These are phyloP conservation scores for Cirrhinus mrigala DNA, from an alignment of 2,797 vertebrate species.

Conservation along the genomic window DNA sequence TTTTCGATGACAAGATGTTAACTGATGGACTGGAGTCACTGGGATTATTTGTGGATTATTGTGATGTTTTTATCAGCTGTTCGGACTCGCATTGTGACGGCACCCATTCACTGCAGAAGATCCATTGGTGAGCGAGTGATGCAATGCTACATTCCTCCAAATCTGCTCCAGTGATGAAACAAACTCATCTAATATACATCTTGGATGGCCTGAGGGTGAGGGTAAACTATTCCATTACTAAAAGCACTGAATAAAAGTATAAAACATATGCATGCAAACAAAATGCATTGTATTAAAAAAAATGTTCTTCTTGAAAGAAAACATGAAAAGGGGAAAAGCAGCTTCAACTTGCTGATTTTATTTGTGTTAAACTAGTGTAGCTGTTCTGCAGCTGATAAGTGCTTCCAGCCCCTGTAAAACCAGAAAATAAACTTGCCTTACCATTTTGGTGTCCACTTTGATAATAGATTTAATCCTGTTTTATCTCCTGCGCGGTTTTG, in stretches of 20 bases:
- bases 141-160: background rate
- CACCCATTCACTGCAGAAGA: background rate
- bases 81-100: background rate
- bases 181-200: background rate
- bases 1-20: background rate
- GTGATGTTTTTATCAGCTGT: background rate
- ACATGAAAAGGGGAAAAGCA: background rate
- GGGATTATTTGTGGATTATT: background rate
- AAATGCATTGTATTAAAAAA: background rate
- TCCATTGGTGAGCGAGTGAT: background rate
- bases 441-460: background rate
- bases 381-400: background rate
- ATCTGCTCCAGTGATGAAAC: background rate
- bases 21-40: background rate
- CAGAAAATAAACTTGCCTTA: background rate
- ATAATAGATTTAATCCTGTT: background rate
- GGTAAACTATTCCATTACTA: background rate
- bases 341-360: conserved; percentile 63
- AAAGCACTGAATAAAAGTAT: background rate
- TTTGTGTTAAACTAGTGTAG: background rate
- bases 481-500: background rate
- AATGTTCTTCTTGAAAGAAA: background rate
- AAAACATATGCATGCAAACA: background rate
- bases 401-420: background rate
- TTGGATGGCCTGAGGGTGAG: background rate